A percentile compares a stretch with the other conserved stretches of the same genome.
These are phyloP conservation scores for Andrena praecox DNA, from an alignment of 2,888 invertebrate species.

Conservation along the genomic window DNA sequence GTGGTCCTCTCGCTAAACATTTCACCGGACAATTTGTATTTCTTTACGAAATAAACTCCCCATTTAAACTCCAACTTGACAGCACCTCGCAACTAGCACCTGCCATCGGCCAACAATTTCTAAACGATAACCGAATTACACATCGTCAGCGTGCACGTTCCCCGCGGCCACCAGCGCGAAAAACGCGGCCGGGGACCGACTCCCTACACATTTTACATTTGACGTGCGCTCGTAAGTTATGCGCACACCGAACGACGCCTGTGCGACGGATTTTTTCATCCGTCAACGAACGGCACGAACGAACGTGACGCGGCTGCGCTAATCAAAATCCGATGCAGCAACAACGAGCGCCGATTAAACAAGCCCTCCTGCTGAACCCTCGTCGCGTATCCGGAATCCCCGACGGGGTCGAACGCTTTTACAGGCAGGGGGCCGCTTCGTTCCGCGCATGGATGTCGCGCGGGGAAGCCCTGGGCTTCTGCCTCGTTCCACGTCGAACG, in stretches of 20 bases:
- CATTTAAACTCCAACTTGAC: too few relatives aligned
- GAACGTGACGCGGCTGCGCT: slow-evolving; percentile 66
- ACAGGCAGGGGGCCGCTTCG: slow-evolving; percentile 21
- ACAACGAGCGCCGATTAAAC: slow-evolving; percentile 71
- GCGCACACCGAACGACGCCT: slow-evolving; percentile 30
- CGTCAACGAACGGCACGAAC: slow-evolving; percentile 66
- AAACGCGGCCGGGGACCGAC: slow-evolving; percentile 44
- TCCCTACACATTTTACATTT: slow-evolving; percentile 11
- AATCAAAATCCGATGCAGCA: slow-evolving; percentile 72
- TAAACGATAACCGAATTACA: neutral
- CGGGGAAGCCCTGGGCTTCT: neutral
- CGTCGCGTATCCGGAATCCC: slow-evolving; percentile 47
- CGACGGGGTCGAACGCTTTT: slow-evolving; percentile 44
- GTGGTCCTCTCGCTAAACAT: too few relatives aligned
- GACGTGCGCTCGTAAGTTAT: slow-evolving; percentile 44
- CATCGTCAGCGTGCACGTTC: neutral
- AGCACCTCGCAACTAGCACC: too few relatives aligned
- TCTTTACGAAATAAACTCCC: too few relatives aligned
- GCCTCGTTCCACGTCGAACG: neutral
- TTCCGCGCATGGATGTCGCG: slow-evolving; percentile 35
- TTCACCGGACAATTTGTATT: too few relatives aligned
- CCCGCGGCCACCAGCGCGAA: slow-evolving; percentile 9
- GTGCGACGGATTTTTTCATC: slow-evolving; percentile 60
- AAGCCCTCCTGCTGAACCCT: slow-evolving; percentile 53
- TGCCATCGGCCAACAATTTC: neutral